Evolutionary conservation across 2,888 invertebrate genomes (phyloP).

Genomic region (Heteropelma amictum): DNA sequence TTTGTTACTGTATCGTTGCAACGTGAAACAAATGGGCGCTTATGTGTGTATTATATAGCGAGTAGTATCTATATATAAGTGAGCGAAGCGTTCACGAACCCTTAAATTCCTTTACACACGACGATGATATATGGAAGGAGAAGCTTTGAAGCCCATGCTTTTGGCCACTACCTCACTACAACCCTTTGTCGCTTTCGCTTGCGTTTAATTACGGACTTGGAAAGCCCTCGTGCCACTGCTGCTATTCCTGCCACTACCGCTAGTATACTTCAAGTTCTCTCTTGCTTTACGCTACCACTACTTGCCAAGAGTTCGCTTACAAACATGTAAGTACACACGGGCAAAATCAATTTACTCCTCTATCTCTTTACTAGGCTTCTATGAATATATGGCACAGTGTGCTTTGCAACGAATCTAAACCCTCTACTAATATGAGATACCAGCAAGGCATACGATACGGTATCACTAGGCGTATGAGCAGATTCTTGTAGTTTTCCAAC

Average conservation of each 20-base stretch:
- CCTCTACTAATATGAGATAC: background rate
- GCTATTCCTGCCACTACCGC: conserved; percentile 3
- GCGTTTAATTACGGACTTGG: conserved; percentile 61
- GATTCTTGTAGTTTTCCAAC: too few species aligned
- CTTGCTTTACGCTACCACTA: conserved; percentile 26
- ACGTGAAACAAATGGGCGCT: conserved; percentile 28
- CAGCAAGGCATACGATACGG: too few species aligned
- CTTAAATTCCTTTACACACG: conserved; percentile 33
- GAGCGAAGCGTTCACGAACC: conserved; percentile 31
- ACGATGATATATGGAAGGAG: conserved; percentile 25
- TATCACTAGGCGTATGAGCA: too few species aligned
- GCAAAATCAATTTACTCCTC: conserved; percentile 43
- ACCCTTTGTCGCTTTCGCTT: conserved; percentile 55
- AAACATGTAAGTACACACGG: conserved; percentile 17
- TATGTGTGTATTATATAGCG: background rate
- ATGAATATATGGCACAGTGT: conserved; percentile 14
- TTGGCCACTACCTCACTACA: conserved; percentile 39
- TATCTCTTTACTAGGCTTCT: conserved; percentile 24
- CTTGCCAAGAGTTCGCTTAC: conserved; percentile 22
- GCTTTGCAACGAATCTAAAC: conserved; percentile 24
- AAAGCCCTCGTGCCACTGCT: conserved; percentile 41
- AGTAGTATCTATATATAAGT: conserved; percentile 12
- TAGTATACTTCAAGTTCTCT: conserved; percentile 35
- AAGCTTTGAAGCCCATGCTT: conserved; percentile 55
- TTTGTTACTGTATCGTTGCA: background rate